Base-by-base conservation (phyloP, 2,888 invertebrate genomes). In the Elysia crispata region DNA sequence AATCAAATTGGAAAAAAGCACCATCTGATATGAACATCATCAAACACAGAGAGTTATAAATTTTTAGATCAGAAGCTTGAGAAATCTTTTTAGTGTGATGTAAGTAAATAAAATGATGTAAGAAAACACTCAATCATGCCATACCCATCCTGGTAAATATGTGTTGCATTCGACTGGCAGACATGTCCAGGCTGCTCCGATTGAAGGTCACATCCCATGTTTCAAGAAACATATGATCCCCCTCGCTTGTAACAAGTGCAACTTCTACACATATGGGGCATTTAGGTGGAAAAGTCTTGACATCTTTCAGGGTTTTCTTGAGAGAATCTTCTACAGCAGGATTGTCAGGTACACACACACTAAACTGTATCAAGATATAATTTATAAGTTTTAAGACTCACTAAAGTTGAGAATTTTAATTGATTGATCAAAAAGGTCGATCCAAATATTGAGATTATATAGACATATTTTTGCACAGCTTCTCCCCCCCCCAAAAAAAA, bases 201-300 rank as follows among this genome's bases (percentile, higher is more conserved):
- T 76, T 80, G 54, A 80, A 80, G 18, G 31, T 72, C 13, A 80
- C 6, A 28, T 80, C 76, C 80, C 80, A 80, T 6, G 72, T 54
- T 30, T 80, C 80, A 23, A 80, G 72, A 67, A 72, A 80, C 80
- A 80, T 80, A 25, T 80, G 80, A 15, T 80, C 80, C 28, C 80
- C 80, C 54, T 80, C 80, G 30, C 41, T 80, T 18, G 80, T 80
- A 3, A 76, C 72, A 11, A 80, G 76, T 3, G 80, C 64, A 23
- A 80, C 64, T 33, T 80, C 80, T 0, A 80, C 66, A 73, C 80
- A 80, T 0, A 80, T 72, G 54, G 70, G 76, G 20, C 76, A 76
- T 57, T 72, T 80, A 18, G 76, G 54, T 11, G 80, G 80, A 41
- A 72, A 80, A 33, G 76, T 72, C 33, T 66, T 76, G 60, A 76